Percentiles rank a stretch among this genome's conserved stretches.
Evolutionary conservation across 2,888 invertebrate genomes (phyloP).

Genomic region (Nephrocerus scutellatus): DNA sequence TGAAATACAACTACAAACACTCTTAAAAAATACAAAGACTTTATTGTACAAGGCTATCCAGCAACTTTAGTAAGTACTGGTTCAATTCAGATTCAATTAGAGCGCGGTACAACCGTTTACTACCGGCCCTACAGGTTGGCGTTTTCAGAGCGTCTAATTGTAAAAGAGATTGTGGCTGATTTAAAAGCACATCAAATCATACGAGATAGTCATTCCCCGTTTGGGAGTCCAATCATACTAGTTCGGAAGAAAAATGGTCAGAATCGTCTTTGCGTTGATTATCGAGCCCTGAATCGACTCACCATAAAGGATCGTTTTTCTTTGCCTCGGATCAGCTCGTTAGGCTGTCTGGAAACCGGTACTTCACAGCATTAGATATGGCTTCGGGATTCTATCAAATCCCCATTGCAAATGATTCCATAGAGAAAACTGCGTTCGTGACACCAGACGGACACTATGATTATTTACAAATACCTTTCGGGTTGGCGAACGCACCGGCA

Average conservation of each 20-base stretch:
- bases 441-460: no score
- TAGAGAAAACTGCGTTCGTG: no score
- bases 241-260: slow-evolving; percentile 18
- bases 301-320: no score
- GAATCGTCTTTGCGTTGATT: slow-evolving; percentile 18
- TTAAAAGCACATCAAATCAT: slow-evolving; percentile 13
- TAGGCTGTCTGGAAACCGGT: slow-evolving; percentile 22
- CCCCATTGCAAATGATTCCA: slow-evolving; percentile 18
- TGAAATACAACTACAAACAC: no score
- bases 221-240: slow-evolving; percentile 16
- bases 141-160: slow-evolving; percentile 13
- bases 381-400: slow-evolving; percentile 15
- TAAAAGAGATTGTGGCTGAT: slow-evolving; percentile 11
- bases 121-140: slow-evolving; percentile 13
- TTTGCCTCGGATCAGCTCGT: slow-evolving; percentile 39
- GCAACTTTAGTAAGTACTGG: slow-evolving; percentile 6
- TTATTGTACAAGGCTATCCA: slow-evolving; percentile 13
- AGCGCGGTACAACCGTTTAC: slow-evolving; percentile 8
- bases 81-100: slow-evolving; percentile 10
- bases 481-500: slow-evolving; percentile 36
- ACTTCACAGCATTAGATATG: slow-evolving; percentile 25
- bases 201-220: slow-evolving; percentile 15
- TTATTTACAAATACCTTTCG: no score
- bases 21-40: no score
- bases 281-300: slow-evolving; percentile 30